These are phyloP conservation scores for Chrysolina haemoptera DNA, from an alignment of 2,888 invertebrate genomes.

Conservation along the genomic window DNA sequence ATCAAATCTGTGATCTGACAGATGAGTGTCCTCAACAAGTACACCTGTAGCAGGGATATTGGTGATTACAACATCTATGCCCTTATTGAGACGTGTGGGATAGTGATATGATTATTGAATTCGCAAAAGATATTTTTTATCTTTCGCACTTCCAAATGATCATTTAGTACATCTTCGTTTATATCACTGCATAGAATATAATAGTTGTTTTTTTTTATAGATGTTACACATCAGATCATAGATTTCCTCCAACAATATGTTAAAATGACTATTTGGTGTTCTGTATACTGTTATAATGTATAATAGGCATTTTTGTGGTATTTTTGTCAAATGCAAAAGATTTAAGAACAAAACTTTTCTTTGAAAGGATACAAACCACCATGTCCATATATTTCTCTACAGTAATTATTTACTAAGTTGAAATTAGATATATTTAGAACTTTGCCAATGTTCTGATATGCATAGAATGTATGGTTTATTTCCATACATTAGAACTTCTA, in stretches of 20 bases:
- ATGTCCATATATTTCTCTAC: conserved; percentile 1
- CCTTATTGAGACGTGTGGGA: conserved; percentile 24
- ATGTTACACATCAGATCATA: conserved; percentile 25
- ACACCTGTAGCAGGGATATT: conserved; percentile 10
- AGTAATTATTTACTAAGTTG: conserved; percentile 26
- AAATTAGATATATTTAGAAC: conserved; percentile 11
- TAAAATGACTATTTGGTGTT: conserved; percentile 18
- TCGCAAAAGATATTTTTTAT: conserved; percentile 21
- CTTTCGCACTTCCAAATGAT: neutral
- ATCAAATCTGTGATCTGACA: conserved; percentile 21
- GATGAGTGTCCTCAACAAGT: conserved; percentile 9
- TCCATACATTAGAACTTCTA: conserved; percentile 22
- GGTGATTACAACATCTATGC: neutral
- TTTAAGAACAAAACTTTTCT: conserved; percentile 24
- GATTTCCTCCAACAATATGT: conserved; percentile 16
- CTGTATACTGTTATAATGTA: conserved; percentile 24
- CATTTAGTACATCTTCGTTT: conserved; percentile 20
- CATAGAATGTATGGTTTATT: conserved; percentile 23
- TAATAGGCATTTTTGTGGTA: neutral
- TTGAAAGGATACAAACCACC: conserved; percentile 13
- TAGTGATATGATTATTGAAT: conserved; percentile 9
- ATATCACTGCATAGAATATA: conserved; percentile 31
- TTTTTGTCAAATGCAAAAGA: conserved; percentile 12
- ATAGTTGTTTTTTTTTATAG: conserved; percentile 18
- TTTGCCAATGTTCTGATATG: conserved; percentile 26